These are phyloP conservation scores for Tachuris rubrigastra DNA, from an alignment of 2,113 vertebrate genomes.

Conservation along the genomic window DNA sequence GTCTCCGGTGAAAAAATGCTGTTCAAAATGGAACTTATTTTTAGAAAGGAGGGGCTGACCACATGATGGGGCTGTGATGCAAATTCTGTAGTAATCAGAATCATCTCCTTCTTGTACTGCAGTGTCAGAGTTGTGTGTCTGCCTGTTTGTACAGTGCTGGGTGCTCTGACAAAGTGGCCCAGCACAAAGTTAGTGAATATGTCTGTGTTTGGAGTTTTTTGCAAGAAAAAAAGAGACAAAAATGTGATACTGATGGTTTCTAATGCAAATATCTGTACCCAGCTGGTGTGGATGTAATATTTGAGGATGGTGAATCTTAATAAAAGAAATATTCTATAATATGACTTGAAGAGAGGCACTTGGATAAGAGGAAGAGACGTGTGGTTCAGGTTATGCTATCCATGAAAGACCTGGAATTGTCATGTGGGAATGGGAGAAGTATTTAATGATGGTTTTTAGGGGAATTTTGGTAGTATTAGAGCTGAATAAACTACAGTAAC, in stretches of 20 bases:
- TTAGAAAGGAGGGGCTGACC: neutral
- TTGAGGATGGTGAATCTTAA: neutral
- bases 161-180: neutral
- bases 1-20: neutral
- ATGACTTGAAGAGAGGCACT: neutral
- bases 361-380: neutral
- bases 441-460: neutral
- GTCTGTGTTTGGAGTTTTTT: neutral
- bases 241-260: neutral
- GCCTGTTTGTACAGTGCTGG: neutral
- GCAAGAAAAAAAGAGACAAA: neutral
- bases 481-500: neutral
- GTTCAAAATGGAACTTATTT: neutral
- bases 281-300: neutral
- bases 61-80: rapidly evolving
- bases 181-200: neutral
- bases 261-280: neutral
- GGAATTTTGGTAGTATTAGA: neutral
- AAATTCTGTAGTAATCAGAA: neutral
- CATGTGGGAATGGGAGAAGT: neutral
- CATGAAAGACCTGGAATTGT: neutral
- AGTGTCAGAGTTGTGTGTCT: neutral
- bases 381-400: neutral
- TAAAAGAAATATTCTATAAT: neutral
- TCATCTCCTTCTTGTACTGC: neutral